Percentiles rank a stretch among this genome's conserved stretches.
phyloP scores from a whole-genome alignment of 2,888 invertebrate genomes.

The Caenorhabditis sp. region DNA sequence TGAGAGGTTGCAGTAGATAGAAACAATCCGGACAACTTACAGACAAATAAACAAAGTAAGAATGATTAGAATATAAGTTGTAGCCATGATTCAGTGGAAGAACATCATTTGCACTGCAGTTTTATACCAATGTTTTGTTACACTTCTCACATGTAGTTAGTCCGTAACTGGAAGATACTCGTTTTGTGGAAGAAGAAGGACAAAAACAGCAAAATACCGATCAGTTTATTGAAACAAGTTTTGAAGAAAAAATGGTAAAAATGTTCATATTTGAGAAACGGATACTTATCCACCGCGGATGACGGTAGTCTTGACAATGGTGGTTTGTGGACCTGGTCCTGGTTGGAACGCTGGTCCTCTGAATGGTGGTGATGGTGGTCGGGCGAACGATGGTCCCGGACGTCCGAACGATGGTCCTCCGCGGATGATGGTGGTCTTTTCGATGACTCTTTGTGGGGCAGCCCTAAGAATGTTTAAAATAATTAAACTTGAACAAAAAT shows the following conservation, averaged over 20 bases:
- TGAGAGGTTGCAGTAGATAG: background rate
- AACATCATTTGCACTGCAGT: no score
- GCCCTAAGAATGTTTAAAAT: constrained; percentile 22
- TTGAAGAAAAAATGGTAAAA: background rate
- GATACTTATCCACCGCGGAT: constrained; percentile 33
- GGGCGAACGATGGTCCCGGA: constrained; percentile 32
- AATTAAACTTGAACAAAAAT: background rate
- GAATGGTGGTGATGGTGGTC: constrained; percentile 41
- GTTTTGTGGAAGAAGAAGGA: no score
- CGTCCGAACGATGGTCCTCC: constrained; percentile 26
- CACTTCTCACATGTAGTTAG: no score
- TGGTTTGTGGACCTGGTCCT: constrained; percentile 14
- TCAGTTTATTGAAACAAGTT: no score
- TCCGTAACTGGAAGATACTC: no score
- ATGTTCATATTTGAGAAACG: no score
- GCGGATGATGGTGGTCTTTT: constrained; percentile 52
- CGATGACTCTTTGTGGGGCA: constrained; percentile 52
- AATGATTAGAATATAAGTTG: no score
- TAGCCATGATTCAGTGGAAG: no score
- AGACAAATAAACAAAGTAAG: no score
- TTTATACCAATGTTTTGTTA: no score
- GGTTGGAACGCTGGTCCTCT: constrained; percentile 25
- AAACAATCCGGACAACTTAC: background rate
- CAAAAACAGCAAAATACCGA: no score
- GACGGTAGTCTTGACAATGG: constrained; percentile 23